A percentile compares a stretch with the other conserved stretches of the same genome.
These are phyloP conservation scores for Phenganax stokvisi DNA, from an alignment of 92 coral and sea anemone species.

Conservation along the genomic window DNA sequence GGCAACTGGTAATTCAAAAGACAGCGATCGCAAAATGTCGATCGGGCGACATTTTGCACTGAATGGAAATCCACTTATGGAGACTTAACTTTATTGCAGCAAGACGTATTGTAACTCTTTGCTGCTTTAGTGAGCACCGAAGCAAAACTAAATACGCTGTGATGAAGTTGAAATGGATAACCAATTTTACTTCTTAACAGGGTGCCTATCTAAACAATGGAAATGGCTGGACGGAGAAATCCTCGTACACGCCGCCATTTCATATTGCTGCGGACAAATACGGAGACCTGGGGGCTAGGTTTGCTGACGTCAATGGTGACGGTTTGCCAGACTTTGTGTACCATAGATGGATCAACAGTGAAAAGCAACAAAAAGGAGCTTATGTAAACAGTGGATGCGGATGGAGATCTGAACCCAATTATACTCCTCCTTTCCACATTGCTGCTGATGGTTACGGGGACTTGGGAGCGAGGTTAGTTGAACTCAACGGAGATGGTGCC, in stretches of 20 bases:
- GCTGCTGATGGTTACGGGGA: not conserved
- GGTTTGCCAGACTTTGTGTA: not conserved
- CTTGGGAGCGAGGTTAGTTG: not conserved
- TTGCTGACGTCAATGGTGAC: slow-evolving; percentile 7
- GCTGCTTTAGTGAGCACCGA: too few species aligned
- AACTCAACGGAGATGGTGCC: not conserved
- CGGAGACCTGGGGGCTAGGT: not conserved
- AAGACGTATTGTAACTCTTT: too few species aligned
- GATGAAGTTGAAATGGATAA: not conserved
- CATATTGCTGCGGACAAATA: not conserved
- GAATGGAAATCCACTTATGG: too few species aligned
- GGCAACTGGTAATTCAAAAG: too few species aligned
- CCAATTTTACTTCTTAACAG: not conserved
- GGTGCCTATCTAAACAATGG: slow-evolving; percentile 6
- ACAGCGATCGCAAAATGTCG: too few species aligned
- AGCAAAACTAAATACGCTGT: too few species aligned
- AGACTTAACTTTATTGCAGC: too few species aligned
- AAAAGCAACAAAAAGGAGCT: not conserved
- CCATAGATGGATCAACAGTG: not conserved
- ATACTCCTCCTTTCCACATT: not conserved
- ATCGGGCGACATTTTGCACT: too few species aligned
- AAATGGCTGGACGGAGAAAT: not conserved
- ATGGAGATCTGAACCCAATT: not conserved
- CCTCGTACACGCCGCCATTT: not conserved
- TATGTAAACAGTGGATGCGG: slow-evolving; percentile 1